Evolutionary conservation across 2,797 vertebrate species (phyloP), one percentile per base, ranked within the genome.

Genomic region (Hoplostethus atlanticus): DNA sequence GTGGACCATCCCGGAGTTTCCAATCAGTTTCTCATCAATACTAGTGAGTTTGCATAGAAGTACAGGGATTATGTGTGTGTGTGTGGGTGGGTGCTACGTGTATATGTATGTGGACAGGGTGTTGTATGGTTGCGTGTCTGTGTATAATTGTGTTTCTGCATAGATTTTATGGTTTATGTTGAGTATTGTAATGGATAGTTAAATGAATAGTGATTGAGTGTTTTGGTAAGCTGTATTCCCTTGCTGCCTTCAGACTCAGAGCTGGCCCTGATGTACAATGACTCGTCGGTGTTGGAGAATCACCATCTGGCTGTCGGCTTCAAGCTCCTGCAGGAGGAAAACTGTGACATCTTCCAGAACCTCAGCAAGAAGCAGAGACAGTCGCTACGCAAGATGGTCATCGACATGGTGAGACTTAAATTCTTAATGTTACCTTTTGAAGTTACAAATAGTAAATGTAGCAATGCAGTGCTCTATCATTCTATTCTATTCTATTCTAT

Each of bases 1-100:
- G 97, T 98, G 5, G 97, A 98, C 83, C 97, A 98, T 58, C 97
- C 97, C 0, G 97, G 97, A 2, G 96, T 98, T 52, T 98, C 96
- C 81, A 98, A 98, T 89, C 97, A 97, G 91, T 98, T 98, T 79
- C 97, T 98, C 90, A 97, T 98, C 87, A 98, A 97, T 91, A 98
- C 97, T 83, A 97, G 97, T 98, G 89, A 96, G 97, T 91, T 81
- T 52, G 36, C 51, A 25, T 6, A 46, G 42, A 56, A 50, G 30
- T 13, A 17, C 28, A 12, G 52, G 31, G 54, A 55, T 71, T 71
- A 62, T 59, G 16, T 56, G 21, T 21, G 21, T 21, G 40, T 66
- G 56, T 0, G 3, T 63, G 46, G 3, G 63, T 78, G 61, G 61
- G 28, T 15, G 59, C 25, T 40, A 42, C 13, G 5, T 46, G n/a